Conservation (phyloP, 1,140 invertebrate genomes). For the Tetramorium alpestre region DNA sequence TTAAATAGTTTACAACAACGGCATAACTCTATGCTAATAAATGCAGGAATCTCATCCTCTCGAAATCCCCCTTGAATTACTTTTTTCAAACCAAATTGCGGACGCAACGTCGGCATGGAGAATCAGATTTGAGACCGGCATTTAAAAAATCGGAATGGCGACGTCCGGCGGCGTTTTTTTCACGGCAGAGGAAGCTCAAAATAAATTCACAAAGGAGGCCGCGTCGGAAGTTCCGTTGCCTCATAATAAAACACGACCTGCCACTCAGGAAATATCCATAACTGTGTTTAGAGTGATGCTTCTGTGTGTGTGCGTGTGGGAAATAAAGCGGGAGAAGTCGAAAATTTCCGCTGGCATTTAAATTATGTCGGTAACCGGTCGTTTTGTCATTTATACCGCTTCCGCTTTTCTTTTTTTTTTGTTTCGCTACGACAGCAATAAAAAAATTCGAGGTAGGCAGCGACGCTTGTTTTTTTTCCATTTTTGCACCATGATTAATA, state of each 20-base stretch:
- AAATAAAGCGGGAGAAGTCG: constrained; percentile 49
- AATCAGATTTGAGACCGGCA: constrained; percentile 18
- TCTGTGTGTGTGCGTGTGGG: not conserved
- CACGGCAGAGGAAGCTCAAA: constrained; percentile 34
- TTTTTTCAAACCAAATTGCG: constrained; percentile 19
- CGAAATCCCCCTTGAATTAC: not conserved
- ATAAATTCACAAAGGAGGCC: constrained; percentile 55
- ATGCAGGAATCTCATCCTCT: not conserved
- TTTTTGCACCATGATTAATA: constrained; percentile 44
- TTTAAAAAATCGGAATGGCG: constrained; percentile 24
- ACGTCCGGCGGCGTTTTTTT: constrained; percentile 7
- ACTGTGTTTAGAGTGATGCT: not conserved
- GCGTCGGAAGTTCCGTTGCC: constrained; percentile 42
- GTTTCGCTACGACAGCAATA: constrained; percentile 25
- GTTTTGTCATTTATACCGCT: constrained; percentile 46
- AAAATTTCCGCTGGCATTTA: constrained; percentile 56
- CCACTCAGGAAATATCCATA: constrained; percentile 37
- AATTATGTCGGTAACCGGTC: constrained; percentile 48
- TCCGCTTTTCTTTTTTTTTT: constrained; percentile 12
- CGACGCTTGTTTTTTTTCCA: not conserved
- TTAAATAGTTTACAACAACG: not conserved
- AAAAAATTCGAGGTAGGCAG: constrained; percentile 31
- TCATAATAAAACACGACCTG: constrained; percentile 48
- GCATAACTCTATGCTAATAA: not conserved
- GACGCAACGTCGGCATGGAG: not conserved